Conservation (phyloP, 2,113 vertebrate species). For the Brienomyrus brachyistius region DNA sequence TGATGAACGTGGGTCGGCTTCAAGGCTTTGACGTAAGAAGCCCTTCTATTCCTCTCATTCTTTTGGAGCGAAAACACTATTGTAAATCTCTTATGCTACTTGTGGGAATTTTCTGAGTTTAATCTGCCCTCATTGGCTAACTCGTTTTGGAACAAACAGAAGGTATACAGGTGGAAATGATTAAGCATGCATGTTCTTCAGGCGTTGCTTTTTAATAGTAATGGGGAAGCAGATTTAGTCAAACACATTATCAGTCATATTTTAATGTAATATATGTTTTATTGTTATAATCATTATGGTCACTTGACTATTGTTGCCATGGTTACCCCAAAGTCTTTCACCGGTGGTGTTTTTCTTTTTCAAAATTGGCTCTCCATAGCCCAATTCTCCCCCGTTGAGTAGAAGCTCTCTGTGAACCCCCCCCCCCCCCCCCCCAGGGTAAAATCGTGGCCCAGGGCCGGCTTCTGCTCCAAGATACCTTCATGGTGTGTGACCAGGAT, state of each 20-base stretch:
- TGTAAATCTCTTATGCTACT: background rate
- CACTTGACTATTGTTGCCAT: background rate
- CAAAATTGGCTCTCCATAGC: background rate
- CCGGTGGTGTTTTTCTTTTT: background rate
- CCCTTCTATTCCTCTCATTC: conserved; percentile 24
- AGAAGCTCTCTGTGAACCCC: background rate
- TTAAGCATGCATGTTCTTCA: background rate
- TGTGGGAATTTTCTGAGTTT: background rate
- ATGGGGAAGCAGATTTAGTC: background rate
- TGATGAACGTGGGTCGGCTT: conserved; percentile 78
- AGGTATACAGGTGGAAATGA: background rate
- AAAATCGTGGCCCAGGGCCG: conserved; percentile 97
- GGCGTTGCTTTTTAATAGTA: background rate
- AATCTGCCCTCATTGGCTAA: background rate
- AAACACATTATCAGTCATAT: background rate
- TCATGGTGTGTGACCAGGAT: conserved; percentile 91
- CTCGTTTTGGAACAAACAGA: background rate
- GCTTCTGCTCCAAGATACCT: conserved; percentile 89
- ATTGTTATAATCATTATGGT: background rate
- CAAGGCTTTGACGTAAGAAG: conserved; percentile 75
- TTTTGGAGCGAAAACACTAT: background rate
- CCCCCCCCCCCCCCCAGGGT: conserved; percentile 58
- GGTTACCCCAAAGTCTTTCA: background rate
- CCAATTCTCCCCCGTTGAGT: background rate
- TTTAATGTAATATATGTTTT: background rate